Evolutionary conservation across 2,888 invertebrate species (phyloP).

Genomic region (Drosophila trichaetosa): DNA sequence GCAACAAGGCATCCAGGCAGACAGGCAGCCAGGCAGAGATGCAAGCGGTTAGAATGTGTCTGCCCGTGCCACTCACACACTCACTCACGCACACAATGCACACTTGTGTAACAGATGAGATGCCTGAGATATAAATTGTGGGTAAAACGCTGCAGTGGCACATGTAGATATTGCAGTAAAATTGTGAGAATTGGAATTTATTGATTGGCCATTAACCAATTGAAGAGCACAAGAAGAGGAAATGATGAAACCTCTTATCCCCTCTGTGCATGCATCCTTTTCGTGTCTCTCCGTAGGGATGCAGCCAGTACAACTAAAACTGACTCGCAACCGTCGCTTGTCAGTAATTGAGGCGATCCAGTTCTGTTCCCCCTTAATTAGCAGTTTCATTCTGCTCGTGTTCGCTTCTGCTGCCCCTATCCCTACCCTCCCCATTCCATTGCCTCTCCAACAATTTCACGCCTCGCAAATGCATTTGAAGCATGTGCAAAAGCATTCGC

Average conservation of each 20-base stretch:
- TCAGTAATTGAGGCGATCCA: slow-evolving; percentile 51
- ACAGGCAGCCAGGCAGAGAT: slow-evolving; percentile 5
- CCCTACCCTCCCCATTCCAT: not conserved
- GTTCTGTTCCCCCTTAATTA: slow-evolving; percentile 59
- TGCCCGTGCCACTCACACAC: slow-evolving; percentile 33
- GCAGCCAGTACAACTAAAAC: slow-evolving; percentile 9
- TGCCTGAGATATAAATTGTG: slow-evolving; percentile 77
- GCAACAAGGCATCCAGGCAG: slow-evolving; percentile 17
- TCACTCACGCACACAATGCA: slow-evolving; percentile 11
- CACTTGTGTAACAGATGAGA: slow-evolving; percentile 77
- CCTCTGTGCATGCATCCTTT: not conserved
- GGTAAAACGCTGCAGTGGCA: slow-evolving; percentile 73
- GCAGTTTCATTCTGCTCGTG: slow-evolving; percentile 31
- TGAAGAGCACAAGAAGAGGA: slow-evolving; percentile 51
- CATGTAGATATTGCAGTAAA: slow-evolving; percentile 82
- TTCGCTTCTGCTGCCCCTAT: not conserved
- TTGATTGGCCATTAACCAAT: slow-evolving; percentile 83
- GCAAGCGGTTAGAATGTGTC: slow-evolving; percentile 11
- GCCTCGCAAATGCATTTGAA: slow-evolving; percentile 57
- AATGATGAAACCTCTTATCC: slow-evolving; percentile 8
- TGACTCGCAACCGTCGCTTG: slow-evolving; percentile 35
- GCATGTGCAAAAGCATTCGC: slow-evolving; percentile 27
- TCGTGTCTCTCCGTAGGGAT: not conserved
- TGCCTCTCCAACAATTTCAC: slow-evolving; percentile 60
- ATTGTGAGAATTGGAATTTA: slow-evolving; percentile 81